A percentile compares a stretch with the other conserved stretches of the same genome.
Conservation (phyloP, 1,140 invertebrate species). For the Acyrthosiphon pisum region DNA sequence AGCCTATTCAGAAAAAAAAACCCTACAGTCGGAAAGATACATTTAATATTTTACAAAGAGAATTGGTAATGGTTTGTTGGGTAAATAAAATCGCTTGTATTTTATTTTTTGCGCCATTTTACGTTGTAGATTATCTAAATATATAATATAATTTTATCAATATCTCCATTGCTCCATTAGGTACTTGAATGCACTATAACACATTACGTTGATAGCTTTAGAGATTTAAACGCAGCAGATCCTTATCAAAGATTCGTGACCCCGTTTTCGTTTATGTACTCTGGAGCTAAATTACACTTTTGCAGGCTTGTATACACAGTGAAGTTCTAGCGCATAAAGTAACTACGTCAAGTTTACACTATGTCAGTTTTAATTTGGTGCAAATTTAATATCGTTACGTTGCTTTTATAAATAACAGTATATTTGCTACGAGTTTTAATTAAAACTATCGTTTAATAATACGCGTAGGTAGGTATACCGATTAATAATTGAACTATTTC, state of each 20-base stretch:
- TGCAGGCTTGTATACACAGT: not conserved
- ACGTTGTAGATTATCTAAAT: not conserved
- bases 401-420: not conserved
- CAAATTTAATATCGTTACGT: not conserved
- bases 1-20: not conserved
- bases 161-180: not conserved
- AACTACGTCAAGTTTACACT: not conserved
- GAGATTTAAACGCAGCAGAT: slow-evolving; percentile 15
- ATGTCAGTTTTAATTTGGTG: not conserved
- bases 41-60: not conserved
- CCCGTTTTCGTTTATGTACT: not conserved
- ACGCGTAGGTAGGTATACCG: not conserved
- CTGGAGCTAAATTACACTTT: not conserved
- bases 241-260: slow-evolving; percentile 24
- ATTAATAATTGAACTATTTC: not conserved
- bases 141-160: slow-evolving; percentile 5
- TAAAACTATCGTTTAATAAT: not conserved
- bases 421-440: not conserved
- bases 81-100: not conserved
- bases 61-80: not conserved
- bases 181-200: not conserved
- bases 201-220: slow-evolving; percentile 9
- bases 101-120: not conserved
- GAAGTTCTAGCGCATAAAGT: not conserved
- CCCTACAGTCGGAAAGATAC: not conserved